phyloP scores from a whole-genome alignment of 2,113 vertebrate genomes.

The Cettia cetti region DNA sequence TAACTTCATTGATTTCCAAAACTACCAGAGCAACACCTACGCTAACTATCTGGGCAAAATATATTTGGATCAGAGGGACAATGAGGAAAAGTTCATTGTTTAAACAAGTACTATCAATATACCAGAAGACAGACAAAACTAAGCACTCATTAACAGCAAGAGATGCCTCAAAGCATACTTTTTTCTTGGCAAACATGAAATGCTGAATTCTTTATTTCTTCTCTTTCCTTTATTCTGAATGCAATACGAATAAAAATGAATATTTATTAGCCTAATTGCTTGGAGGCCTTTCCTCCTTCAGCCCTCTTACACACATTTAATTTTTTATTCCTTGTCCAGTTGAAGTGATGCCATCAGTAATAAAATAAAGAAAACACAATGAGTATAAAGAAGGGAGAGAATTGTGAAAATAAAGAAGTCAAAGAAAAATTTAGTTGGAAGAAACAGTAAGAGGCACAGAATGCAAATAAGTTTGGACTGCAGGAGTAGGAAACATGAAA shows the following conservation, averaged over 20 bases:
- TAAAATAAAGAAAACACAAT: background rate
- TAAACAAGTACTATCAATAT: background rate
- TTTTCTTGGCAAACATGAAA: background rate
- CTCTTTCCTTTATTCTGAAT: background rate
- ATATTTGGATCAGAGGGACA: background rate
- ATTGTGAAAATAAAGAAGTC: background rate
- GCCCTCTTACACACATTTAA: background rate
- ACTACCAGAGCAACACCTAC: background rate
- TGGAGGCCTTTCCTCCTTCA: background rate
- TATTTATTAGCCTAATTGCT: background rate
- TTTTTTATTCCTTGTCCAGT: background rate
- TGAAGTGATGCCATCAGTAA: background rate
- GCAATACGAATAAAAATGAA: background rate
- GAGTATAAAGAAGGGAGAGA: background rate
- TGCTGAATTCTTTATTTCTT: background rate
- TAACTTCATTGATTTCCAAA: background rate
- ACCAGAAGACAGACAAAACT: background rate
- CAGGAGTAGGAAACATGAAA: background rate
- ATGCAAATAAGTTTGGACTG: background rate
- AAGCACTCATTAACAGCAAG: background rate
- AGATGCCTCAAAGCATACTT: background rate
- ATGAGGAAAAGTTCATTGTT: background rate
- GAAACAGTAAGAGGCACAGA: background rate
- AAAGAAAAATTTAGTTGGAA: background rate
- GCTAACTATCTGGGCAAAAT: background rate